phyloP scores from a whole-genome alignment of 2,888 invertebrate species.

The Platerodrilus igneus region DNA sequence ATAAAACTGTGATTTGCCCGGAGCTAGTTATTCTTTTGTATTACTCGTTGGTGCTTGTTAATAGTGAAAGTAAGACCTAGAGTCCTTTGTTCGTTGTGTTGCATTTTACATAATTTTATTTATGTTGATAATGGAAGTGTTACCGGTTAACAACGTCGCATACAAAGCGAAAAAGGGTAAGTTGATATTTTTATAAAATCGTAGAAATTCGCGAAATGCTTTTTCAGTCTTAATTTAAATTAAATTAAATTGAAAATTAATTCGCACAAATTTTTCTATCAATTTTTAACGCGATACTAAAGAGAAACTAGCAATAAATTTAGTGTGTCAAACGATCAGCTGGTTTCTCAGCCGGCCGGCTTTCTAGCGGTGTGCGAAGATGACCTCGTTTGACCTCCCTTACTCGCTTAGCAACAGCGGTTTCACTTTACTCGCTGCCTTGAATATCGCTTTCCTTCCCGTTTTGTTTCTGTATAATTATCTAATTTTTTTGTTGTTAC shows the following conservation, averaged over 20 bases:
- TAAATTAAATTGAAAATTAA: too few species aligned
- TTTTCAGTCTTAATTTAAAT: too few species aligned
- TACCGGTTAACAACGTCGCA: conserved; percentile 21
- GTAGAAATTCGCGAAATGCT: neutral
- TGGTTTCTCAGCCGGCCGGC: conserved; percentile 26
- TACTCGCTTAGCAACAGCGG: conserved; percentile 25
- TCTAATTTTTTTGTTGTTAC: conserved; percentile 27
- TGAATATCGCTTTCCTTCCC: conserved; percentile 17
- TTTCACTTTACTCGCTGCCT: conserved; percentile 24
- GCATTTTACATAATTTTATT: neutral
- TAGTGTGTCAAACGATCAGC: conserved; percentile 24
- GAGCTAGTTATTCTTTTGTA: too few species aligned
- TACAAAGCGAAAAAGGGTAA: conserved; percentile 24
- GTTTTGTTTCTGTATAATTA: conserved; percentile 2
- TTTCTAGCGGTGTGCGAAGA: conserved; percentile 22
- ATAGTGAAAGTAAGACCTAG: conserved; percentile 11
- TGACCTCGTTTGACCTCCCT: conserved; percentile 24
- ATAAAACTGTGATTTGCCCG: conserved; percentile 22
- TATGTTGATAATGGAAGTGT: conserved; percentile 19
- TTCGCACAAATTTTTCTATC: neutral
- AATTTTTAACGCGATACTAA: neutral
- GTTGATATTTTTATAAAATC: neutral
- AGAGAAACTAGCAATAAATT: conserved; percentile 4
- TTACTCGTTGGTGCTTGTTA: conserved; percentile 17
- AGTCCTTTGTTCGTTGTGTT: neutral